Conservation (phyloP, 1,140 invertebrate species). For the Idris sp. region DNA sequence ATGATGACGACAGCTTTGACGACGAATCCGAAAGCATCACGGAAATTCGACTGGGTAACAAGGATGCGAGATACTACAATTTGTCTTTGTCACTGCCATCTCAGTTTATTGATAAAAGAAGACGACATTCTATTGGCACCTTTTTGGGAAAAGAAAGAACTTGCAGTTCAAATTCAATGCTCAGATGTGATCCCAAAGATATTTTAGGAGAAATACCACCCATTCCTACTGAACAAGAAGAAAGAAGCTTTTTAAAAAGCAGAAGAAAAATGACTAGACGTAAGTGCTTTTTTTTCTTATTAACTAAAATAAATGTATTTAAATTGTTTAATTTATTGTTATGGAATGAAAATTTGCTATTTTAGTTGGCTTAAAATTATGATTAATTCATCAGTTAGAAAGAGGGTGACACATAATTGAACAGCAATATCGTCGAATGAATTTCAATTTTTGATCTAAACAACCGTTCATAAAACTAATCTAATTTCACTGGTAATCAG, state of each 20-base stretch:
- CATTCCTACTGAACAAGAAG: slow-evolving; percentile 56
- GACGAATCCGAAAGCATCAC: slow-evolving; percentile 69
- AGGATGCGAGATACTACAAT: slow-evolving; percentile 79
- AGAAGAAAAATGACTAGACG: slow-evolving; percentile 64
- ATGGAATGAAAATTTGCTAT: not conserved
- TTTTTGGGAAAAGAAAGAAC: slow-evolving; percentile 71
- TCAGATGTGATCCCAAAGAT: slow-evolving; percentile 49
- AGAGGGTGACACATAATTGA: slow-evolving; percentile 14
- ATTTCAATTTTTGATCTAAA: slow-evolving; percentile 10
- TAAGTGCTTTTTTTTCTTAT: too few species aligned
- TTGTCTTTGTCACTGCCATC: slow-evolving; percentile 72
- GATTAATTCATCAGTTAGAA: too few species aligned
- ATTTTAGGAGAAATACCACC: slow-evolving; percentile 60
- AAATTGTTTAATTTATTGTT: too few species aligned
- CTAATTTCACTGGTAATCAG: slow-evolving; percentile 7
- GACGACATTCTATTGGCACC: slow-evolving; percentile 80
- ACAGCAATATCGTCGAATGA: not conserved
- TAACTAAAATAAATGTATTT: too few species aligned
- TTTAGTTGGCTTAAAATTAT: too few species aligned
- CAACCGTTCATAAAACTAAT: slow-evolving; percentile 28
- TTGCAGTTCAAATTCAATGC: slow-evolving; percentile 28
- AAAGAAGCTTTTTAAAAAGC: slow-evolving; percentile 31
- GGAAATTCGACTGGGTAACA: slow-evolving; percentile 74
- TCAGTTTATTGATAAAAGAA: slow-evolving; percentile 62
- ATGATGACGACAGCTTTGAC: slow-evolving; percentile 65